Conservation (phyloP, 2,797 vertebrate genomes). For the Intellagama lesueurii region DNA sequence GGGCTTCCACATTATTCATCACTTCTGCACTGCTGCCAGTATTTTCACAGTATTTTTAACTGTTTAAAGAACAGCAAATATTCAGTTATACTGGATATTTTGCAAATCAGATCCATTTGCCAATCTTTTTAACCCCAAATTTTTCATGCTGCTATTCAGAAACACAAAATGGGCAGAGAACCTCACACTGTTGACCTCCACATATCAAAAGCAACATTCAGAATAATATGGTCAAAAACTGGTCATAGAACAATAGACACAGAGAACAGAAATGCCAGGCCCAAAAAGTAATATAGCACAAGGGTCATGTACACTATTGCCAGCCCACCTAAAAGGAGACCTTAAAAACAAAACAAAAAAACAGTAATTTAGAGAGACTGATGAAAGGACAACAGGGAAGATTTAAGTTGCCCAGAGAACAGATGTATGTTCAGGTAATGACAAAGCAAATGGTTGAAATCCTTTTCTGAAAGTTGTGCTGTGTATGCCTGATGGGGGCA, state of each 20-base stretch:
- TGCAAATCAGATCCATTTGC: constrained; percentile 13
- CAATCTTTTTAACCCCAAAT: constrained; percentile 2
- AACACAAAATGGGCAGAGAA: not conserved
- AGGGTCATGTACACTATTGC: not conserved
- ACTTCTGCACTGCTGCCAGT: not conserved
- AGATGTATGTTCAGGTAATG: not conserved
- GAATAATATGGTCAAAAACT: not conserved
- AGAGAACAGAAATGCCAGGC: not conserved
- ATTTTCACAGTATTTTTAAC: not conserved
- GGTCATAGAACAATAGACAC: not conserved
- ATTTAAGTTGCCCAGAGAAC: no score
- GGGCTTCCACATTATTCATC: constrained; percentile 10
- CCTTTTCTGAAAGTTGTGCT: not conserved
- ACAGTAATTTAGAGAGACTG: not conserved
- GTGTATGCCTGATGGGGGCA: not conserved
- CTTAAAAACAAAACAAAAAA: not conserved
- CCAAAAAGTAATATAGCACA: not conserved
- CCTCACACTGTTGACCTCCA: no score
- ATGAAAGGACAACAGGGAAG: not conserved
- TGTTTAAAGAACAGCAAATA: not conserved
- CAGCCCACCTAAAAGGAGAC: not conserved
- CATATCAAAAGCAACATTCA: not conserved
- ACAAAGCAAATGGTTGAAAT: not conserved
- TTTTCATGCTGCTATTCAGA: constrained; percentile 9
- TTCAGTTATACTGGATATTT: accelerated